phyloP scores from a whole-genome alignment of 2,113 vertebrate genomes.

The Stercorarius parasiticus region DNA sequence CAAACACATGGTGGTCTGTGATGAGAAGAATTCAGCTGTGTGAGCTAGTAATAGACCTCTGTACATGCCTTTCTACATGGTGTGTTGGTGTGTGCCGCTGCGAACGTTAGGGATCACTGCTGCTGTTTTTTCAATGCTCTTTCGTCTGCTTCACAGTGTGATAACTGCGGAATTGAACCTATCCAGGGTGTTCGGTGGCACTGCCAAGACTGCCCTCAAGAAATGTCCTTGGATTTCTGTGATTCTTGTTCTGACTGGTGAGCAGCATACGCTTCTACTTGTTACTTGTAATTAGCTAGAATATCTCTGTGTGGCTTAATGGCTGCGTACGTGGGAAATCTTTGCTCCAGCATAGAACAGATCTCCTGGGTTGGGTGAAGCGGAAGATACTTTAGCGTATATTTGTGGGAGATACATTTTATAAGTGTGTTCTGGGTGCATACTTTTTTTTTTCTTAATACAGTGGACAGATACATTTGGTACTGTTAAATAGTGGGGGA shows the following conservation, averaged over 20 bases:
- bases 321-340: not conserved
- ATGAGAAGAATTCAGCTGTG: not conserved
- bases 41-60: not conserved
- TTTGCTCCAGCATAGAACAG: not conserved
- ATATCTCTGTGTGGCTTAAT: not conserved
- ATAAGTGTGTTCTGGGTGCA: not conserved
- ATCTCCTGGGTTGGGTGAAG: not conserved
- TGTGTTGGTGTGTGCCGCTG: rapidly evolving
- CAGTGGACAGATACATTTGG: not conserved
- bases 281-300: not conserved
- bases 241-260: conserved; percentile 97
- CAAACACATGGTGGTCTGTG: rapidly evolving
- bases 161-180: conserved; percentile 90
- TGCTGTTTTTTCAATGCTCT: not conserved
- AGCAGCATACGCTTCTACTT: conserved; percentile 43
- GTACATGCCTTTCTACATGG: rapidly evolving
- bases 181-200: conserved; percentile 97
- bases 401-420: not conserved
- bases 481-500: not conserved
- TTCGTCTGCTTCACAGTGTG: conserved; percentile 82
- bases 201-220: conserved; percentile 94
- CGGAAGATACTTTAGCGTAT: not conserved
- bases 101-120: not conserved
- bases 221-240: conserved; percentile 94
- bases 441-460: not conserved